Base-by-base conservation (phyloP, 2,888 invertebrate genomes). In the Drosophila aldrichi region DNA sequence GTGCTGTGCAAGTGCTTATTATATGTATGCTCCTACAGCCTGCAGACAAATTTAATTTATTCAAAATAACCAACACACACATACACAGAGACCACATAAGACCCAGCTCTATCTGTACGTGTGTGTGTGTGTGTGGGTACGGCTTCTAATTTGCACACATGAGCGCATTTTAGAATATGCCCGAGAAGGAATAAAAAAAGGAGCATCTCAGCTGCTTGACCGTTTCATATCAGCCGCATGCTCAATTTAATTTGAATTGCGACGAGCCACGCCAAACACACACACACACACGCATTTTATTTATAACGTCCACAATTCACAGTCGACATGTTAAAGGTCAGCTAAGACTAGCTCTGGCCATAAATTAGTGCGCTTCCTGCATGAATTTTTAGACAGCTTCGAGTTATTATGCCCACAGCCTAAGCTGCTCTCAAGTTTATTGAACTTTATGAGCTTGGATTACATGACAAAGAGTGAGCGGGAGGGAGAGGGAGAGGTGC, bases 211-310 rank as follows among this genome's bases (percentile, higher is more conserved):
- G 60, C 79, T 70, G 74, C 71, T 81, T 82, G 82, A 80, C 82
- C 88, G 76, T 76, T 76, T 76, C 69, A 46, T 61, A 86, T 67
- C 69, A 74, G 61, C 49, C 46, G 72, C 79, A 83, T 70, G 88
- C 88, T 77, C 86, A 89, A 87, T 87, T 87, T 85, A 82, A 87
- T 87, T 87, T 87, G 86, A 89, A 86, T 88, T 88, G 88, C 63
- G 54, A 25, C 54, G 34, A 12, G 52, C 48, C 32, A 40, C 40
- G 16, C 20, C 60, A 36, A 40, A 34, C 22, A 22, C 43, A 14
- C n/a, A 22, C 12, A 22, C 16, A 22, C 36, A 14, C 8, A 29
- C 61, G 68, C 66, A 74, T 70, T 65, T 82, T 80, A 80, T 86
- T 77, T 83, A 88, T 79, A 75, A 63, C 63, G 59, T 29, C 55